phyloP scores from a whole-genome alignment of 2,113 vertebrate genomes.

The Gulo gulo region DNA sequence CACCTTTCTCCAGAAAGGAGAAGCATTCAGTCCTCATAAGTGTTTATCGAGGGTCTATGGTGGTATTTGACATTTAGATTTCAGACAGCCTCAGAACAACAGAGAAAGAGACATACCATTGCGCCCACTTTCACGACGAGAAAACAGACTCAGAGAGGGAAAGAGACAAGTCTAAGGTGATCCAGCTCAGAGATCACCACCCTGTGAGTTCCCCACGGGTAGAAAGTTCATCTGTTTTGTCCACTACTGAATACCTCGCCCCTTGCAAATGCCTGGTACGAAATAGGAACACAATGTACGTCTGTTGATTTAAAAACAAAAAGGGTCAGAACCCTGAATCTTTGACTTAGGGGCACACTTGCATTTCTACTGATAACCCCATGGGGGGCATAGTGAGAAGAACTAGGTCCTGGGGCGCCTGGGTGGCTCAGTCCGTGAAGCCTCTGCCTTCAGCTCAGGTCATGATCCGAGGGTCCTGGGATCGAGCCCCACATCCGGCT shows the following conservation, averaged over 20 bases:
- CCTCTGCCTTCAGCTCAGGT: neutral
- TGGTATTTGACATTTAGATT: neutral
- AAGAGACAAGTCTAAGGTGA: neutral
- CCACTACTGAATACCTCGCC: neutral
- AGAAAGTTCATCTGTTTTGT: neutral
- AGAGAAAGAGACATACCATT: neutral
- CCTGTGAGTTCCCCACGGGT: neutral
- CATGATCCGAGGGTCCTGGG: neutral
- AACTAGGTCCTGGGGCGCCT: neutral
- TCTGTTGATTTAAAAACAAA: neutral
- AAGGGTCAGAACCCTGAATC: neutral
- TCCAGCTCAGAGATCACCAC: neutral
- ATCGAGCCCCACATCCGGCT: neutral
- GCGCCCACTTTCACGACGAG: neutral
- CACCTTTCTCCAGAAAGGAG: neutral
- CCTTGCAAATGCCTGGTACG: too few species aligned
- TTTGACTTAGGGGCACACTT: neutral
- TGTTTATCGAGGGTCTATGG: neutral
- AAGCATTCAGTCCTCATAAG: neutral
- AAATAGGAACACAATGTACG: neutral
- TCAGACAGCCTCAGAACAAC: neutral
- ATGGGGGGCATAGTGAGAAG: neutral
- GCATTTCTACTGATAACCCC: neutral
- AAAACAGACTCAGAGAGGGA: neutral
- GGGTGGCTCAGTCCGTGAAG: neutral